These are phyloP conservation scores for Hemibagrus wyckioides DNA, from an alignment of 2,113 vertebrate species.

Conservation along the genomic window DNA sequence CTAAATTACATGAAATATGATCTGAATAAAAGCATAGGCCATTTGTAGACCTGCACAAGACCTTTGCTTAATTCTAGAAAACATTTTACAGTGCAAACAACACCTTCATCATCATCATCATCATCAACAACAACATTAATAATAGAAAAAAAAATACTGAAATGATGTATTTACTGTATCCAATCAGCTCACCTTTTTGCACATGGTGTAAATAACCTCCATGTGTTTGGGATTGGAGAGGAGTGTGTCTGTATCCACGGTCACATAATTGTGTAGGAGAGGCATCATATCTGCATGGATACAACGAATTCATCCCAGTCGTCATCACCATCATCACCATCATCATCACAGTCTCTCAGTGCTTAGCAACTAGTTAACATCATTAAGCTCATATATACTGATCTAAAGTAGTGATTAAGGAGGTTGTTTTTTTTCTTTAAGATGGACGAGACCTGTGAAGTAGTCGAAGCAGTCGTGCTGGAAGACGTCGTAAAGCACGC, in stretches of 20 bases:
- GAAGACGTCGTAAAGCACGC: constrained; percentile 89
- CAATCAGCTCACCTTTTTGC: constrained; percentile 86
- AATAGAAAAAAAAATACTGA: too few relatives aligned
- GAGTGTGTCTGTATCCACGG: constrained; percentile 90
- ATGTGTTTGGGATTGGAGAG: constrained; percentile 91
- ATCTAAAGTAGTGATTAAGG: background rate
- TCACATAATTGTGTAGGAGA: constrained; percentile 97
- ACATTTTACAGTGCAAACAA: background rate
- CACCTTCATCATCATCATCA: background rate
- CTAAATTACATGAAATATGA: background rate
- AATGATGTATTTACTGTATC: too few relatives aligned
- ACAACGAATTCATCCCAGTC: constrained; percentile 18
- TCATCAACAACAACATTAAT: background rate
- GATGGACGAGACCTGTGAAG: constrained; percentile 83
- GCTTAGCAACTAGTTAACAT: background rate
- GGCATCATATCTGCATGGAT: constrained; percentile 94
- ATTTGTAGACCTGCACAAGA: background rate
- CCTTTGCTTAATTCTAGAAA: background rate
- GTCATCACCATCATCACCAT: background rate
- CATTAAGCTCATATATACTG: background rate
- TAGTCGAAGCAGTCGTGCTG: constrained; percentile 96
- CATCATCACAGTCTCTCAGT: background rate
- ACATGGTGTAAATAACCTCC: constrained; percentile 96
- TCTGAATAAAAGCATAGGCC: background rate
- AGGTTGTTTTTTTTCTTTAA: background rate